A percentile compares a stretch with the other conserved stretches of the same genome.
phyloP scores from a whole-genome alignment of 2,797 vertebrate genomes.

The Brachyalestes nurse region DNA sequence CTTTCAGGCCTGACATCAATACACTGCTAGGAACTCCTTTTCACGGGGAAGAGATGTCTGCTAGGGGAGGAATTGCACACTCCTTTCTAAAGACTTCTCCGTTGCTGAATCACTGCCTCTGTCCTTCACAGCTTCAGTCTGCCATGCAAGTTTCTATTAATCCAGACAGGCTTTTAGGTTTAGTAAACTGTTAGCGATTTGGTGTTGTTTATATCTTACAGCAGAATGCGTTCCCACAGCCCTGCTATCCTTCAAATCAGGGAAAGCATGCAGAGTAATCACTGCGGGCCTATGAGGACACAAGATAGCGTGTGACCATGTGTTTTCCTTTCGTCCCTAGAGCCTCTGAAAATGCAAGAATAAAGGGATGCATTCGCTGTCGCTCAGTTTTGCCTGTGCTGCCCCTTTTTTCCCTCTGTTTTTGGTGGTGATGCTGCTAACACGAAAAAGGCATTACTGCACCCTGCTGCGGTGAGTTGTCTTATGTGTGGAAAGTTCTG shows the following conservation, averaged over 20 bases:
- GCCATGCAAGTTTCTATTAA: conserved; percentile 34
- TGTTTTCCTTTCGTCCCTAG: conserved; percentile 52
- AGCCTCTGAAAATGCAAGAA: conserved; percentile 39
- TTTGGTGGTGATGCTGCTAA: conserved; percentile 1
- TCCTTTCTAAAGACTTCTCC: conserved; percentile 57
- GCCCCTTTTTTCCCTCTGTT: conserved; percentile 5
- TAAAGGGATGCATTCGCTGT: conserved; percentile 16
- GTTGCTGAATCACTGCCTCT: conserved; percentile 48
- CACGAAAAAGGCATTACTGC: conserved; percentile 40
- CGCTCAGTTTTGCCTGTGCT: conserved; percentile 12
- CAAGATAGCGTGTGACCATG: conserved; percentile 44
- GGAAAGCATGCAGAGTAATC: conserved; percentile 61
- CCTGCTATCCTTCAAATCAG: conserved; percentile 47
- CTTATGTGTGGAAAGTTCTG: background rate
- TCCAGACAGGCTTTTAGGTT: conserved; percentile 36
- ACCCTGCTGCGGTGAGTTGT: background rate
- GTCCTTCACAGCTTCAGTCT: conserved; percentile 18
- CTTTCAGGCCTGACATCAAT: conserved; percentile 61
- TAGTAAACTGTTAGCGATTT: conserved; percentile 58
- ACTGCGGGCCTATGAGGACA: conserved; percentile 45
- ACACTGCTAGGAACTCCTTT: conserved; percentile 60
- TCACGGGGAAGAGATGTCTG: conserved; percentile 65
- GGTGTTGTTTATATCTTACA: conserved; percentile 31
- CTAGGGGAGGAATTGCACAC: conserved; percentile 65
- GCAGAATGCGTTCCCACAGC: conserved; percentile 34